These are phyloP conservation scores for Pristionchus japonicus DNA, from an alignment of 2,888 invertebrate genomes.

Conservation along the genomic window DNA sequence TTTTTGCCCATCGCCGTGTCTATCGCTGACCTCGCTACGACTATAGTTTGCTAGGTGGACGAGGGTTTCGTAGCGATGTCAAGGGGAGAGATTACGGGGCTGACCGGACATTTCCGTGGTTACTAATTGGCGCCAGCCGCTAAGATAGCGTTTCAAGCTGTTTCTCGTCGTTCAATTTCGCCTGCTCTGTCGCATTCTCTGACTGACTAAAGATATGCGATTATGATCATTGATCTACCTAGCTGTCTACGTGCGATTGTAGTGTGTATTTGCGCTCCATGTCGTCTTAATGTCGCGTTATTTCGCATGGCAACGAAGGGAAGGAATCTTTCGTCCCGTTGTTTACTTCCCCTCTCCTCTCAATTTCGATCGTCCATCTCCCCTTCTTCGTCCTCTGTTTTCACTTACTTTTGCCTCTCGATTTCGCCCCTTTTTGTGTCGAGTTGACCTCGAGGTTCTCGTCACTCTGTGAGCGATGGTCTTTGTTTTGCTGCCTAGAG, in stretches of 20 bases:
- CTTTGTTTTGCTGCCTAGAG: background rate
- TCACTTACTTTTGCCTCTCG: background rate
- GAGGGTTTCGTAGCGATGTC: background rate
- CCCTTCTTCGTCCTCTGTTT: background rate
- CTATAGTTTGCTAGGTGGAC: background rate
- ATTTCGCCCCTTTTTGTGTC: background rate
- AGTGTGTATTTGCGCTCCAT: background rate
- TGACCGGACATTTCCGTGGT: background rate
- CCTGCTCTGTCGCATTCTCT: no score
- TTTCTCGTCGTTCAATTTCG: no score
- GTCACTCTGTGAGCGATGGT: background rate
- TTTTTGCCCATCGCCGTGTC: background rate
- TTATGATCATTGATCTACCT: no score
- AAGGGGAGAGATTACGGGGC: background rate
- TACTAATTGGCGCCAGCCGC: background rate
- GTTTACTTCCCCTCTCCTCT: conserved; percentile 6
- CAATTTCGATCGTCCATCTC: background rate
- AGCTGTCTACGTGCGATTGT: background rate
- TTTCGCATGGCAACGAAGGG: background rate
- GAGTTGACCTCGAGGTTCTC: conserved; percentile 1
- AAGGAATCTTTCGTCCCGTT: background rate
- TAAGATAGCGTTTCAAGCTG: no score
- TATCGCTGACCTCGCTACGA: background rate
- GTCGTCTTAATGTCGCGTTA: background rate
- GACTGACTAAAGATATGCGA: no score